These are phyloP conservation scores for Operophtera brumata DNA, from an alignment of 2,888 invertebrate genomes.

Conservation along the genomic window DNA sequence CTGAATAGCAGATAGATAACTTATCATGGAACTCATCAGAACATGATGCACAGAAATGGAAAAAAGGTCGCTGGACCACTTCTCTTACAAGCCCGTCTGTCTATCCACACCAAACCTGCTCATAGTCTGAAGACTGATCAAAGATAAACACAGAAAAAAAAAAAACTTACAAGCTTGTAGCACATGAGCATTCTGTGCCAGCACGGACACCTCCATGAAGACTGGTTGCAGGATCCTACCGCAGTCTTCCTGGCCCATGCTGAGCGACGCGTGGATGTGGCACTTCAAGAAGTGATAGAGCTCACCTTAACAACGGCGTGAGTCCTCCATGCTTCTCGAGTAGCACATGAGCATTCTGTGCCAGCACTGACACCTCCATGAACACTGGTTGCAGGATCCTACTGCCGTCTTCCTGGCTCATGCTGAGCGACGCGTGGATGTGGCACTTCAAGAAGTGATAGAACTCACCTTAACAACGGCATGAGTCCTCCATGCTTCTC, in stretches of 20 bases:
- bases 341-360: slow-evolving; percentile 83
- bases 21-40: no score
- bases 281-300: no score
- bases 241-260: slow-evolving; percentile 64
- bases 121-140: no score
- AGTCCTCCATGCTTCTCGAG: slow-evolving; percentile 88
- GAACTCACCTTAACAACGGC: slow-evolving; percentile 87
- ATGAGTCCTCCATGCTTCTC: slow-evolving; percentile 88
- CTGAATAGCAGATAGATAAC: no score
- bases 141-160: no score
- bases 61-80: no score
- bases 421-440: slow-evolving; percentile 64
- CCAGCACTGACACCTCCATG: slow-evolving; percentile 84
- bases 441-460: slow-evolving; percentile 66
- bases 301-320: slow-evolving; percentile 82
- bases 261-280: slow-evolving; percentile 67
- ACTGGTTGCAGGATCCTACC: slow-evolving; percentile 83
- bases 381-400: slow-evolving; percentile 83
- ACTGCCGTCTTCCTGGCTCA: slow-evolving; percentile 67
- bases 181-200: slow-evolving; percentile 83
- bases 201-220: slow-evolving; percentile 83
- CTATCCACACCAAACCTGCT: no score
- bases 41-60: no score
- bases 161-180: slow-evolving; percentile 89
- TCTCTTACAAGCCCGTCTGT: no score